phyloP scores from a whole-genome alignment of 2,797 vertebrate species.

The Moxostoma hubbsi region DNA sequence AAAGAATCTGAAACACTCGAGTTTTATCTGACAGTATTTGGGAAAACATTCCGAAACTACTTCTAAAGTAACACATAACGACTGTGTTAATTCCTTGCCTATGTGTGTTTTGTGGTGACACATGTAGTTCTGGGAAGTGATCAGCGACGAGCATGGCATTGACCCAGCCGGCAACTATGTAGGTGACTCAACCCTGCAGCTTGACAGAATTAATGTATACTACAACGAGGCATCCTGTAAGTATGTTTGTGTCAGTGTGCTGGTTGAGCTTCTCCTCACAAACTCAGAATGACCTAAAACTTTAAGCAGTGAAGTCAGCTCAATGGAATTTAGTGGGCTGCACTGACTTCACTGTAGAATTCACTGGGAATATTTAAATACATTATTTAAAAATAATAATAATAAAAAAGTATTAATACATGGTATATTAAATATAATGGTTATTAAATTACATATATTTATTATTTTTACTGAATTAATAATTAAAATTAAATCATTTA shows the following conservation, averaged over 20 bases:
- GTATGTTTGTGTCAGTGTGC: conserved; percentile 63
- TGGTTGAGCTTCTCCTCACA: conserved; percentile 24
- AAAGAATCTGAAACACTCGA: not conserved
- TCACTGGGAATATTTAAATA: not conserved
- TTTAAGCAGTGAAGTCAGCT: conserved; percentile 42
- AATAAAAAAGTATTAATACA: not conserved
- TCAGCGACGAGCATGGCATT: conserved; percentile 93
- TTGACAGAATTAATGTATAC: conserved; percentile 93
- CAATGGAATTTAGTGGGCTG: conserved; percentile 46
- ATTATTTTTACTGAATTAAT: not conserved
- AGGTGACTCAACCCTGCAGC: conserved; percentile 88
- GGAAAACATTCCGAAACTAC: not conserved
- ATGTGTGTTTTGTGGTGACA: conserved; percentile 36
- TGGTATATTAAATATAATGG: not conserved
- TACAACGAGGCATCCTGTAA: conserved; percentile 94
- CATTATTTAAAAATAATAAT: not conserved
- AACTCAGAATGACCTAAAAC: conserved; percentile 31
- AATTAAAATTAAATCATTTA: too few species aligned
- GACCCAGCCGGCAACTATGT: conserved; percentile 88
- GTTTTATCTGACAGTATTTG: not conserved
- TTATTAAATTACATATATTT: not conserved
- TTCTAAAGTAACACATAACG: not conserved
- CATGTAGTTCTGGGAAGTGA: conserved; percentile 92
- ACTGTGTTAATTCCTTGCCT: not conserved
- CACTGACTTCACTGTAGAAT: not conserved